A percentile compares a stretch with the other conserved stretches of the same genome.
These are phyloP conservation scores for Pelodiscus sinensis DNA, from an alignment of 2,113 vertebrate genomes.

Conservation along the genomic window DNA sequence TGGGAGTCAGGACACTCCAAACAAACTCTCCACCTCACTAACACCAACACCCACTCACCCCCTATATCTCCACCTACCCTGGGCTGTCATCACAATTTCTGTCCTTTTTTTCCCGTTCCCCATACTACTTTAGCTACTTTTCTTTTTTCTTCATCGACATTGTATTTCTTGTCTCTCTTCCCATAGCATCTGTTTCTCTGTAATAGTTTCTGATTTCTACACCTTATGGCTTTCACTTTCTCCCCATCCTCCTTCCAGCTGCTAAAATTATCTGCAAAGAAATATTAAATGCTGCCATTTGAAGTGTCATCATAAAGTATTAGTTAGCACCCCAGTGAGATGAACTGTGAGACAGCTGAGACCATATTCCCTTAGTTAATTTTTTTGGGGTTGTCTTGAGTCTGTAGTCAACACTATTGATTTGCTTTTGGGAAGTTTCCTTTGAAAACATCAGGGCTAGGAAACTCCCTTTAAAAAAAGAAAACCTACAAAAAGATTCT, in stretches of 20 bases:
- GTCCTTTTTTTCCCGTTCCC: too few relatives aligned
- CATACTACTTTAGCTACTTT: conserved; percentile 1
- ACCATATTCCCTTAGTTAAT: neutral
- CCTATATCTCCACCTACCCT: too few relatives aligned
- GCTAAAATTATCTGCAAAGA: neutral
- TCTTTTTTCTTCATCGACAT: neutral
- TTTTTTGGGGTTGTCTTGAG: neutral
- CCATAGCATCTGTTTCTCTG: neutral
- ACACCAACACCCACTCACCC: too few relatives aligned
- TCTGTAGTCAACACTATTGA: neutral
- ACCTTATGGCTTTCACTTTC: neutral
- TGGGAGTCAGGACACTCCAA: too few relatives aligned
- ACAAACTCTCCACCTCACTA: too few relatives aligned
- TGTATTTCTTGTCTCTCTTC: neutral
- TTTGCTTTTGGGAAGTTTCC: conserved; percentile 1
- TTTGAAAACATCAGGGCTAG: conserved; percentile 11
- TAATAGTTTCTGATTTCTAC: neutral
- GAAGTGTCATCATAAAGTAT: neutral
- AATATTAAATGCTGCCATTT: neutral
- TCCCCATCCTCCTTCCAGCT: neutral
- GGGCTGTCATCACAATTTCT: too few relatives aligned
- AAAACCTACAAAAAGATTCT: neutral
- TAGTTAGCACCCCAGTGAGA: conserved; percentile 1
- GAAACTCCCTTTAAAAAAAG: neutral
- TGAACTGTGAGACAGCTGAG: conserved; percentile 18